phyloP scores from a whole-genome alignment of 2,888 invertebrate species.

The Pyrrhosoma nymphula region DNA sequence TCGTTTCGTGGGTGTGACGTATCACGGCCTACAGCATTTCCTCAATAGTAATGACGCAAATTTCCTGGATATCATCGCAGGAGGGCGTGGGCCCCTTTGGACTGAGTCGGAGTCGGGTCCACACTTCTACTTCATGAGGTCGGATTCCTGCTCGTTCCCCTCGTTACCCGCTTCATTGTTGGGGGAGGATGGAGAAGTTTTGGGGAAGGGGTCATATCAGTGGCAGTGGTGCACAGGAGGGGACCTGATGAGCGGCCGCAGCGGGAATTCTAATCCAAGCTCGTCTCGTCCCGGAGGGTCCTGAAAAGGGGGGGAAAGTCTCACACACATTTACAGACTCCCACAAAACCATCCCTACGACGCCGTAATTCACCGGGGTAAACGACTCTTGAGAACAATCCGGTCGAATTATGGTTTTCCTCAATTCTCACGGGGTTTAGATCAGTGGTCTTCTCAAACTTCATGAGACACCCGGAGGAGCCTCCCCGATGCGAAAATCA shows the following conservation, averaged over 20 bases:
- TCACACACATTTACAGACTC: not conserved
- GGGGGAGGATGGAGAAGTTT: not conserved
- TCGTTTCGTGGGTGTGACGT: no score
- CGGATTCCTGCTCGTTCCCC: slow-evolving; percentile 18
- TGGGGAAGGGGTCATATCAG: not conserved
- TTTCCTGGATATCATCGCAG: not conserved
- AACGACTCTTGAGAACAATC: not conserved
- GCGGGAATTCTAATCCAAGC: not conserved
- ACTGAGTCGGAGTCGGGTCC: not conserved
- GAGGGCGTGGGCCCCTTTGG: not conserved
- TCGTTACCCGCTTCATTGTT: not conserved
- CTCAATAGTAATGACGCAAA: not conserved
- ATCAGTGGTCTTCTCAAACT: not conserved
- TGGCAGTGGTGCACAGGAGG: not conserved
- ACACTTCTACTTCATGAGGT: not conserved
- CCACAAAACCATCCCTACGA: not conserved
- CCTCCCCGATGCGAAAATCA: not conserved
- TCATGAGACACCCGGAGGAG: no score
- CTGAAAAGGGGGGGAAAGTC: not conserved
- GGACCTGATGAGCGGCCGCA: not conserved
- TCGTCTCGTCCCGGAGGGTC: not conserved
- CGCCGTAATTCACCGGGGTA: not conserved
- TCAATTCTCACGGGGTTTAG: not conserved
- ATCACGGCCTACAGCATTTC: no score
- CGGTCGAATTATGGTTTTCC: not conserved